Conservation (phyloP, 2,113 vertebrate genomes). For the Otocyon megalotis region DNA sequence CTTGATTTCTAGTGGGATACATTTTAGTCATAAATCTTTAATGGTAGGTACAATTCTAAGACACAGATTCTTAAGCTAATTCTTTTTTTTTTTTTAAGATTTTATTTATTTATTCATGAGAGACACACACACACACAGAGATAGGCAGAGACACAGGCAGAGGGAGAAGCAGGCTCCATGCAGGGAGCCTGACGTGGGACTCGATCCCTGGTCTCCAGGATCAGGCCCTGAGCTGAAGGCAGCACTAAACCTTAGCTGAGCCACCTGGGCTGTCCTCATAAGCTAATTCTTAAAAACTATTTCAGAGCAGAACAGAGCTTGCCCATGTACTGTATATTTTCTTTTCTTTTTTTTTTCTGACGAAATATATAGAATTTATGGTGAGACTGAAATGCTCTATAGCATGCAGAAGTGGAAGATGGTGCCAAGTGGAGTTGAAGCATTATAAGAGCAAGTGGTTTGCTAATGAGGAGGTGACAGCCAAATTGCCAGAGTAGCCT, state of each 20-base stretch:
- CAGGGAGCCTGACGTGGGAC: no score
- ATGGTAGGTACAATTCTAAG: neutral
- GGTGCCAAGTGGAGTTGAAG: neutral
- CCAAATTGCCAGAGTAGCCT: neutral
- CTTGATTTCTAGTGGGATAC: constrained; percentile 31
- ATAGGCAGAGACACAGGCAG: no score
- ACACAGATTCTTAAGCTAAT: neutral
- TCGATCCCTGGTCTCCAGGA: no score
- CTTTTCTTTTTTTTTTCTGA: neutral
- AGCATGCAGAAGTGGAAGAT: neutral
- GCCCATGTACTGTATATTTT: neutral
- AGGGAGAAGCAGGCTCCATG: no score
- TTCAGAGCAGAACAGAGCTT: constrained; percentile 35
- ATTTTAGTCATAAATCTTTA: constrained; percentile 23
- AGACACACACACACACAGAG: neutral
- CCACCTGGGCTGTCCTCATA: neutral
- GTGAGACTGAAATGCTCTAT: neutral
- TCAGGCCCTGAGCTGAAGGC: no score
- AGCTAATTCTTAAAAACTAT: neutral
- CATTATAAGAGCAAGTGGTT: neutral
- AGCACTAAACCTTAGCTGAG: neutral
- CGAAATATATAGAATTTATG: neutral
- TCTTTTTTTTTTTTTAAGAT: neutral
- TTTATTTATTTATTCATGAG: neutral
- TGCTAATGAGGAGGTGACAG: neutral